These are phyloP conservation scores for Barnardius zonarius DNA, from an alignment of 2,113 vertebrate genomes.

Conservation along the genomic window DNA sequence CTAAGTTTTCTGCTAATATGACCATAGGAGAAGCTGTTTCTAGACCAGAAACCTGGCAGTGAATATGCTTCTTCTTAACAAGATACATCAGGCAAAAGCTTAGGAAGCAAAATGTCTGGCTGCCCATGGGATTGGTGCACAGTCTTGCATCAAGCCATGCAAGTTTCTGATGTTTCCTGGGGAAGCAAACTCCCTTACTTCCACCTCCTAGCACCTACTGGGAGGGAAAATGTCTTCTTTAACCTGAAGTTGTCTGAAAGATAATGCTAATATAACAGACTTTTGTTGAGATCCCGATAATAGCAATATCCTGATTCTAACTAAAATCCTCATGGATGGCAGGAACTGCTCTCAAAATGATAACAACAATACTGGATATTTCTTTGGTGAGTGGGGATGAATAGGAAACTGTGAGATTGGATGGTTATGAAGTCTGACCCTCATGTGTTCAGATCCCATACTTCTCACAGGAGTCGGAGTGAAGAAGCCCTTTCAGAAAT, in stretches of 20 bases:
- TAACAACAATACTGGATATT: not conserved
- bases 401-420: not conserved
- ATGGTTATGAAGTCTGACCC: not conserved
- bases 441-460: accelerated
- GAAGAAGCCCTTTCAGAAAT: not conserved
- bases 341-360: not conserved
- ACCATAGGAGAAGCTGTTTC: not conserved
- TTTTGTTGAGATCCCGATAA: not conserved
- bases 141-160: not conserved
- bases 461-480: not conserved
- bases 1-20: not conserved
- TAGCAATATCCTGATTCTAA: not conserved
- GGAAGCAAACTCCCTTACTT: not conserved
- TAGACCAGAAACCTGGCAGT: not conserved
- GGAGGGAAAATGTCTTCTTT: not conserved
- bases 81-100: not conserved
- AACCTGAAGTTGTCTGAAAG: not conserved
- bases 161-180: not conserved
- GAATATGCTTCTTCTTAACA: not conserved
- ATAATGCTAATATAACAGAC: not conserved
- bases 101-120: not conserved
- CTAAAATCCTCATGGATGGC: not conserved
- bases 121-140: not conserved
- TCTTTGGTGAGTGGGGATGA: not conserved
- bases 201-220: not conserved